Evolutionary conservation across 2,113 vertebrate genomes (phyloP).

Genomic region (Cairina moschata): DNA sequence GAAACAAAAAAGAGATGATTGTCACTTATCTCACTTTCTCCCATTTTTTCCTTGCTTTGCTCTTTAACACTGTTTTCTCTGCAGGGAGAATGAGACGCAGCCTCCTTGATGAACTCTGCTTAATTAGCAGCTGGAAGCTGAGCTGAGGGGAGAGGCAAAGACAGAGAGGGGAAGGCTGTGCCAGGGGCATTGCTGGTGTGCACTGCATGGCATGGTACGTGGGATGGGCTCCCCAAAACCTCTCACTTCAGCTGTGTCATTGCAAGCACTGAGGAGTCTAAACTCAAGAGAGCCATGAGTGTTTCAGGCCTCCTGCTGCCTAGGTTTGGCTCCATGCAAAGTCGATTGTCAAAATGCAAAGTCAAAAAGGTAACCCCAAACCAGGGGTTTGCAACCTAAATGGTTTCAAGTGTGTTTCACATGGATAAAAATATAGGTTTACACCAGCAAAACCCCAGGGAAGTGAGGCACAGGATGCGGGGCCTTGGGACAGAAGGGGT

Average conservation of each 20-base stretch:
- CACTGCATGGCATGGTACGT: neutral
- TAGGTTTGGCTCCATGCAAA: neutral
- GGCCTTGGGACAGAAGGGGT: neutral
- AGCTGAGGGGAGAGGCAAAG: neutral
- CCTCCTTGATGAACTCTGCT: neutral
- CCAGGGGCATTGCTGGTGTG: neutral
- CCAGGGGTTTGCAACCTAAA: neutral
- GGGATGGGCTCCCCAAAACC: neutral
- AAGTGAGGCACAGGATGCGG: rapidly evolving
- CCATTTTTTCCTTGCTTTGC: neutral
- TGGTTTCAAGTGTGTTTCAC: neutral
- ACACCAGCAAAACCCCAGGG: neutral
- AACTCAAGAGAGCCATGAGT: neutral
- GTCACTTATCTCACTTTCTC: neutral
- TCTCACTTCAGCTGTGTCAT: neutral
- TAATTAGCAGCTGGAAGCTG: neutral
- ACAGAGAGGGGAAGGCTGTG: neutral
- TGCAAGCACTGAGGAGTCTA: neutral
- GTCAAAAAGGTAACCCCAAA: neutral
- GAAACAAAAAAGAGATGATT: neutral
- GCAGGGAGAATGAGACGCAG: rapidly evolving
- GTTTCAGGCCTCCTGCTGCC: neutral
- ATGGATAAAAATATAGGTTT: neutral
- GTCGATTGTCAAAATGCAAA: neutral
- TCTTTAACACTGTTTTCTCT: neutral